Evolutionary conservation across 2,797 vertebrate species (phyloP).

Genomic region (Myripristis jacobus): DNA sequence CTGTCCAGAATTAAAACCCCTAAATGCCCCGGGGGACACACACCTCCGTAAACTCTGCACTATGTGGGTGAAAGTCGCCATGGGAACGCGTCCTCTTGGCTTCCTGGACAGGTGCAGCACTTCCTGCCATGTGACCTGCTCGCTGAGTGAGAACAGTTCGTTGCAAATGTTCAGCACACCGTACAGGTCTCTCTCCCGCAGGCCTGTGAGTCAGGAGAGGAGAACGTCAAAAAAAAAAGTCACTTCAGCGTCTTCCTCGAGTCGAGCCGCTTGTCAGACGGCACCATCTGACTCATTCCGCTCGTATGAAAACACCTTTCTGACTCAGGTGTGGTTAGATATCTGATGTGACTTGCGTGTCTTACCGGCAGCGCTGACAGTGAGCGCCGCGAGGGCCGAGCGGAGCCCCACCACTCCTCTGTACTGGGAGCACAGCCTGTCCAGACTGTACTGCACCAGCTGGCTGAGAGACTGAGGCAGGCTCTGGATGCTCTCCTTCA

Average conservation of each 20-base stretch:
- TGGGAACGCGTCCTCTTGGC: conserved; percentile 78
- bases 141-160: conserved; percentile 58
- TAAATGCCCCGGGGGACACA: too few relatives aligned
- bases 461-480: conserved; percentile 84
- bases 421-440: conserved; percentile 83
- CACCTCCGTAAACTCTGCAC: conserved; percentile 82
- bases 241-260: background rate
- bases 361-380: conserved; percentile 84
- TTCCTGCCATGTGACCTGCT: conserved; percentile 76
- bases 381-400: conserved; percentile 80
- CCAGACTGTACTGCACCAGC: conserved; percentile 84
- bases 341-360: background rate
- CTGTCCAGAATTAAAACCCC: too few relatives aligned
- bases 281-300: background rate
- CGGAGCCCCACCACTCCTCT: conserved; percentile 74
- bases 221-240: background rate
- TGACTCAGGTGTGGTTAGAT: background rate
- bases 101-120: conserved; percentile 72
- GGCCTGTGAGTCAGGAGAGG: conserved; percentile 72
- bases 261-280: background rate
- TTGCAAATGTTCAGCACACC: conserved; percentile 83
- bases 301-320: background rate
- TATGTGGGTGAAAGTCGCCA: conserved; percentile 85
- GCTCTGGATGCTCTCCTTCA: conserved; percentile 79
- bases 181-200: conserved; percentile 87